These are phyloP conservation scores for Naja naja DNA, from an alignment of 2,113 vertebrate genomes.

Conservation along the genomic window DNA sequence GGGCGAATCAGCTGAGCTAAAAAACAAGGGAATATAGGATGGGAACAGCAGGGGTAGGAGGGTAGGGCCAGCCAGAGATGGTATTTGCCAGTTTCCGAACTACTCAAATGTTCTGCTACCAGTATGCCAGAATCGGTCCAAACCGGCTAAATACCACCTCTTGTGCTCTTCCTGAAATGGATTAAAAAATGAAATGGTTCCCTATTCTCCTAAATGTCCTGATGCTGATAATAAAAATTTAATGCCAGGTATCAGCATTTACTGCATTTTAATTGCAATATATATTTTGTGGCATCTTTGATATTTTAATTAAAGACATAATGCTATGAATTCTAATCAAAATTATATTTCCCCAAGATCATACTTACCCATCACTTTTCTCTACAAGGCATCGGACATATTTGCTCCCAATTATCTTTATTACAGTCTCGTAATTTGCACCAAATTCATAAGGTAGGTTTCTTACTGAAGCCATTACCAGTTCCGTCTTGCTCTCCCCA, in stretches of 20 bases:
- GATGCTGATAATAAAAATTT: background rate
- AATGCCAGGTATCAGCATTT: background rate
- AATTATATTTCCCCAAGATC: background rate
- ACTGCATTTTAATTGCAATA: background rate
- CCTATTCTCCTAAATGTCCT: background rate
- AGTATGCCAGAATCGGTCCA: no score
- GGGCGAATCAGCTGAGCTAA: no score
- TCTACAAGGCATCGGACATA: slow-evolving; percentile 55
- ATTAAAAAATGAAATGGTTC: background rate
- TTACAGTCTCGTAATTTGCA: slow-evolving; percentile 51
- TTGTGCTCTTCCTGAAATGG: background rate
- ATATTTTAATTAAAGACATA: background rate
- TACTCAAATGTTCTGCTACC: no score
- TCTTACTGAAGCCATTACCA: slow-evolving; percentile 39
- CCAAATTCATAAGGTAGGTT: slow-evolving; percentile 28
- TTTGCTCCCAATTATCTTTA: slow-evolving; percentile 68
- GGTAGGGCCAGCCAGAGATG: no score
- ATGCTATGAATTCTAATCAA: background rate
- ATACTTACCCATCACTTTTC: slow-evolving; percentile 47
- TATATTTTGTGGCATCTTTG: background rate
- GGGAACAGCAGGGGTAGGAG: no score
- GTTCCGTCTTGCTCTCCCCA: background rate
- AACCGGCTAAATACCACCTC: no score
- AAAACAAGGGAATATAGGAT: no score
- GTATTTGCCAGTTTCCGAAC: no score